Conservation (phyloP, 2,113 vertebrate genomes). For the Grammomys surdaster region DNA sequence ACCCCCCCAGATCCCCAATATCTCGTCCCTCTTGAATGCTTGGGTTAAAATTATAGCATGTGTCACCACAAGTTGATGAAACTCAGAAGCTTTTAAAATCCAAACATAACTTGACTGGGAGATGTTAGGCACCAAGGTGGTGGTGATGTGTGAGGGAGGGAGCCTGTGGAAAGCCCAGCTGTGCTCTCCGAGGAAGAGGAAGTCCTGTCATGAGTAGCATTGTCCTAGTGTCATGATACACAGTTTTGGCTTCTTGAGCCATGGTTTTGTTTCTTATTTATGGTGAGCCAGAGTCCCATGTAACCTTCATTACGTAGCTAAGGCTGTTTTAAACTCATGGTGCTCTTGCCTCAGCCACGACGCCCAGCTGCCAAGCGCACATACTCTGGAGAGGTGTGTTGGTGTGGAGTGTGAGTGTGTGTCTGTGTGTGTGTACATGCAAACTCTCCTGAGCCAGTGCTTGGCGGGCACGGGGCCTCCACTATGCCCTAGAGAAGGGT, state of each 20-base stretch:
- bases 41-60: background rate
- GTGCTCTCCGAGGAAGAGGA: no score
- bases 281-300: no score
- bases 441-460: rapidly evolving
- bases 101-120: background rate
- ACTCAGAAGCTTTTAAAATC: background rate
- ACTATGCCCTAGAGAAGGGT: background rate
- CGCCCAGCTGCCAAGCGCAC: background rate
- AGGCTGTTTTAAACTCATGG: background rate
- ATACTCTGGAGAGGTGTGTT: background rate
- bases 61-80: background rate
- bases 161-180: background rate
- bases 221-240: background rate
- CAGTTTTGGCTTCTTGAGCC: background rate
- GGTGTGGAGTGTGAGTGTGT: background rate
- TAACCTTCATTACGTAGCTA: background rate
- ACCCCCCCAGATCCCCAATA: background rate
- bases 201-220: no score
- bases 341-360: background rate
- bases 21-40: background rate
- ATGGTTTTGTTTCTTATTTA: background rate
- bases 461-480: background rate
- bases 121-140: background rate
- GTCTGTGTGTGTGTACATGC: rapidly evolving
- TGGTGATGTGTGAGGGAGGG: background rate